Percentiles rank a stretch among this genome's conserved stretches.
phyloP scores from a whole-genome alignment of 2,113 vertebrate species.

The Megaptera novaeangliae region DNA sequence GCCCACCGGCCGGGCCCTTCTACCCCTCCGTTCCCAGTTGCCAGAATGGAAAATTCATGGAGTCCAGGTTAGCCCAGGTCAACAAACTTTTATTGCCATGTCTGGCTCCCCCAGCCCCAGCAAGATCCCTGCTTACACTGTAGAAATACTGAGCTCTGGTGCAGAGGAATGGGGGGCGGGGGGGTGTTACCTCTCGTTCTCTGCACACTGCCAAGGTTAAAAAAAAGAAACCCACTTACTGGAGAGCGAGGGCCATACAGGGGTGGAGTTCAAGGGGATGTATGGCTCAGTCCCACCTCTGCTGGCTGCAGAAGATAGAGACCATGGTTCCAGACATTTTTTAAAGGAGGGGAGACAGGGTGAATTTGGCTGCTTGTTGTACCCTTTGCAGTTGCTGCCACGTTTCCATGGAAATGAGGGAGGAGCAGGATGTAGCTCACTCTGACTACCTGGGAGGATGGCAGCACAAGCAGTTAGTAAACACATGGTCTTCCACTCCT shows the following conservation, averaged over 20 bases:
- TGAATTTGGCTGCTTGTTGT: slow-evolving; percentile 51
- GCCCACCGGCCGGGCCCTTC: neutral
- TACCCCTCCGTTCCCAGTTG: neutral
- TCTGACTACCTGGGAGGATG: slow-evolving; percentile 57
- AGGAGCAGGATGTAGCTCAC: slow-evolving; percentile 60
- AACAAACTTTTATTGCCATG: slow-evolving; percentile 71
- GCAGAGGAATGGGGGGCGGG: neutral
- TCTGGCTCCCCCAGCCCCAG: slow-evolving; percentile 40
- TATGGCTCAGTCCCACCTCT: slow-evolving; percentile 38
- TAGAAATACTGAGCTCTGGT: slow-evolving; percentile 19
- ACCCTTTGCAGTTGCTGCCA: slow-evolving; percentile 42
- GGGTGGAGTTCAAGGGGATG: slow-evolving; percentile 32
- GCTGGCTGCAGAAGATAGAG: neutral
- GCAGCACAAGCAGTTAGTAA: slow-evolving; percentile 50
- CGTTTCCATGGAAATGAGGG: slow-evolving; percentile 70
- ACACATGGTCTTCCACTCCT: slow-evolving; percentile 19
- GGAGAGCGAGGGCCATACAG: neutral
- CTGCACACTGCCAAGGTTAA: slow-evolving; percentile 38
- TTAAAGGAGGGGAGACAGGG: neutral
- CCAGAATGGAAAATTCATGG: slow-evolving; percentile 62
- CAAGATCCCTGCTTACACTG: slow-evolving; percentile 27
- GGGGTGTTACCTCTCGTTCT: neutral
- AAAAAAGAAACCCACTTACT: slow-evolving; percentile 34
- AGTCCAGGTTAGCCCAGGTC: slow-evolving; percentile 50
- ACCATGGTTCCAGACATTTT: slow-evolving; percentile 22